Evolutionary conservation across 2,113 vertebrate genomes (phyloP).

Genomic region (Neolamprologus tretocephalus): DNA sequence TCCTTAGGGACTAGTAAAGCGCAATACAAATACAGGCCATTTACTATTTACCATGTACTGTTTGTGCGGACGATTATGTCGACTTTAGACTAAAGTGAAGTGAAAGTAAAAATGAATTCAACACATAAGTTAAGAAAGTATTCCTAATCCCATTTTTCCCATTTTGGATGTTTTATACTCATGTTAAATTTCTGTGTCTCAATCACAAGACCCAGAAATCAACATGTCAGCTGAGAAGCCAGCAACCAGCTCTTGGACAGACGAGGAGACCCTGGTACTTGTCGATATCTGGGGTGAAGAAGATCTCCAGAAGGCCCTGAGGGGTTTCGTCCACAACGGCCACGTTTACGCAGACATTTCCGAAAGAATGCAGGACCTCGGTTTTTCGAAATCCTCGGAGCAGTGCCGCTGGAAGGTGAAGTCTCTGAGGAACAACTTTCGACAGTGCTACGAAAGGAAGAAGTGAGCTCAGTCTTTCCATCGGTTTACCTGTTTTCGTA

Average conservation of each 20-base stretch:
- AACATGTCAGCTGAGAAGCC: not conserved
- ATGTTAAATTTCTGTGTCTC: not conserved
- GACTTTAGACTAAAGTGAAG: not conserved
- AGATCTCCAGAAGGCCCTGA: constrained; percentile 53
- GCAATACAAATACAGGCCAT: too few relatives aligned
- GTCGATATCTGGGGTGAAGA: constrained; percentile 64
- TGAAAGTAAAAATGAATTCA: not conserved
- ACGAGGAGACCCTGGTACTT: constrained; percentile 52
- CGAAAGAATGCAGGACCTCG: constrained; percentile 35
- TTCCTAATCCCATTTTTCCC: not conserved
- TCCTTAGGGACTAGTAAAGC: too few relatives aligned
- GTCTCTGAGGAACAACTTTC: constrained; percentile 56
- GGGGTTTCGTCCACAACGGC: constrained; percentile 48
- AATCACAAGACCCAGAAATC: constrained; percentile 10
- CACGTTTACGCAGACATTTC: constrained; percentile 60
- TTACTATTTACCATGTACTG: not conserved
- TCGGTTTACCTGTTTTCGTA: not conserved
- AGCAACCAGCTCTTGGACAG: constrained; percentile 36
- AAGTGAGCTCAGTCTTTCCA: constrained; percentile 29
- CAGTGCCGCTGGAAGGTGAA: constrained; percentile 69
- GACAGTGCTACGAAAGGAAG: constrained; percentile 56
- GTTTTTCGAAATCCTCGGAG: constrained; percentile 44
- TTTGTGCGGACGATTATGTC: not conserved
- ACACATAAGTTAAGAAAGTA: not conserved
- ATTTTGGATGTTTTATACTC: not conserved